Conservation (phyloP, 2,113 vertebrate genomes). For the Parus major region DNA sequence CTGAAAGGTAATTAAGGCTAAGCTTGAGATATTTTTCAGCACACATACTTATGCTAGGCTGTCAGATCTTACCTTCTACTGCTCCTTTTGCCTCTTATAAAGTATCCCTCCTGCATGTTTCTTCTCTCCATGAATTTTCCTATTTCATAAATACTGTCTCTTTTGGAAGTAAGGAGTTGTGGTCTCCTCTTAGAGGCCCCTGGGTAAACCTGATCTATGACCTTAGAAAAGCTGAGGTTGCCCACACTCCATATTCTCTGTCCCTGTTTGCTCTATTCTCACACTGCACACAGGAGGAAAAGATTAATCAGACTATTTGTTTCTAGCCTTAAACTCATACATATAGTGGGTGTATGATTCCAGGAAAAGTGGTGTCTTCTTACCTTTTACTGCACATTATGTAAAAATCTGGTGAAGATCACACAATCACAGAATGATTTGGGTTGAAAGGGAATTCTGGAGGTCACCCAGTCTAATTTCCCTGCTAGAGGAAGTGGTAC, state of each 20-base stretch:
- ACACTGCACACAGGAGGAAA: neutral
- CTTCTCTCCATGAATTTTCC: neutral
- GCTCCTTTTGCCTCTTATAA: neutral
- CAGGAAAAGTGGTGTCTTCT: neutral
- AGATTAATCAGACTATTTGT: neutral
- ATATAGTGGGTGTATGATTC: neutral
- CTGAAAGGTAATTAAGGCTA: conserved; percentile 83
- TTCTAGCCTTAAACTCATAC: neutral
- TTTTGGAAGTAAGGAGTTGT: neutral
- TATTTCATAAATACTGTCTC: neutral
- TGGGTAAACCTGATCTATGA: neutral
- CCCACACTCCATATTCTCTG: neutral
- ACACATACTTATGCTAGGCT: neutral
- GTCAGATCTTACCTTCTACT: neutral
- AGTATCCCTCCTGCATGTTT: neutral
- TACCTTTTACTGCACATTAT: neutral
- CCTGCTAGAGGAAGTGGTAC: neutral
- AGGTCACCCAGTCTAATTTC: neutral
- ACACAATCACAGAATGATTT: neutral
- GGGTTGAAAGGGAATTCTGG: neutral
- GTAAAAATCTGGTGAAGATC: neutral
- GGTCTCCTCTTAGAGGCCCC: neutral
- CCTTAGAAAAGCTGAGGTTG: neutral
- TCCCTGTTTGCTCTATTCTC: neutral
- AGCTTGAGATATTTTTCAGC: neutral